phyloP scores from a whole-genome alignment of 2,113 vertebrate genomes.

The Fregata magnificens region DNA sequence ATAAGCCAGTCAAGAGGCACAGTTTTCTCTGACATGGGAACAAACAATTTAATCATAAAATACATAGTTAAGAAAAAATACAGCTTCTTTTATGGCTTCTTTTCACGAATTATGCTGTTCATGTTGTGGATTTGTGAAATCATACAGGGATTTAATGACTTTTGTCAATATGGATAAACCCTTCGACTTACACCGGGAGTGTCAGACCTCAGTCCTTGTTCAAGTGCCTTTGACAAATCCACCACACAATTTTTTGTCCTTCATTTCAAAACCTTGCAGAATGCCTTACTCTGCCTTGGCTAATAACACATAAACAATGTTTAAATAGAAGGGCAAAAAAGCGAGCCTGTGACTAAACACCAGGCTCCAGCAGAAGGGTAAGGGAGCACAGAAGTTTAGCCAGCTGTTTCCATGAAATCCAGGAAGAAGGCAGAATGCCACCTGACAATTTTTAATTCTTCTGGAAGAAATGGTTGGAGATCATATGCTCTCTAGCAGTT shows the following conservation, averaged over 20 bases:
- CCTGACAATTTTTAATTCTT: conserved; percentile 38
- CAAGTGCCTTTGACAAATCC: neutral
- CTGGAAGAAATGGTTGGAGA: conserved; percentile 42
- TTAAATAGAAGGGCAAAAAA: neutral
- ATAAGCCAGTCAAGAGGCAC: neutral
- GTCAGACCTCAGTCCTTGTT: neutral
- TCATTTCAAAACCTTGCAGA: neutral
- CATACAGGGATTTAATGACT: neutral
- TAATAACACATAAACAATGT: neutral
- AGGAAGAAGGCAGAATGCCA: conserved; percentile 18
- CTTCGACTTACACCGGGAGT: neutral
- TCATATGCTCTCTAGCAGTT: conserved; percentile 46
- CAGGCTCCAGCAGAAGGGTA: neutral
- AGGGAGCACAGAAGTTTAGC: neutral
- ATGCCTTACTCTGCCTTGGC: neutral
- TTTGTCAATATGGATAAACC: neutral
- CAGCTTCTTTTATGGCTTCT: neutral
- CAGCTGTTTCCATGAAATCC: conserved; percentile 24
- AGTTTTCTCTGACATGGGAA: neutral
- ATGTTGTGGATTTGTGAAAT: neutral
- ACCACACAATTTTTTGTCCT: neutral
- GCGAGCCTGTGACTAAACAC: neutral
- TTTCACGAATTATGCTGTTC: neutral
- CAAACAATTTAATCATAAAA: neutral
- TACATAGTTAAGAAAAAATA: neutral